These are phyloP conservation scores for Polylopha cassiicola DNA, from an alignment of 2,888 invertebrate genomes.

Conservation along the genomic window DNA sequence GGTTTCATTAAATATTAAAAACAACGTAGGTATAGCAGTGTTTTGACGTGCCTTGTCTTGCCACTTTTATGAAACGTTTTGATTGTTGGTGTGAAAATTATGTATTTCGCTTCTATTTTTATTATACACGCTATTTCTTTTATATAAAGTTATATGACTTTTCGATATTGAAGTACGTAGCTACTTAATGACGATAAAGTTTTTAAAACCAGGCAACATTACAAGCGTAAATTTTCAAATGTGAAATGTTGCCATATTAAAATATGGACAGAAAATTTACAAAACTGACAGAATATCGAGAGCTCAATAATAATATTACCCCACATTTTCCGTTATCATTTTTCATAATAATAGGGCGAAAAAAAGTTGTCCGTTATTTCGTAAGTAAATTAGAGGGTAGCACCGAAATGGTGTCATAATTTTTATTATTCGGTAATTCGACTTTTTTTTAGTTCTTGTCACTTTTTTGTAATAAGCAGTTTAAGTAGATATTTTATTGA, in stretches of 20 bases:
- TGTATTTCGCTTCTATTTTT: slow-evolving; percentile 3
- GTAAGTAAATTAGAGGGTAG: slow-evolving; percentile 34
- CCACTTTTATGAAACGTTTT: slow-evolving; percentile 24
- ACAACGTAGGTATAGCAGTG: slow-evolving; percentile 27
- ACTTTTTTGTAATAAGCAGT: slow-evolving; percentile 5
- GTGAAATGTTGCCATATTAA: no score
- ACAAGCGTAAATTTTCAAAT: no score
- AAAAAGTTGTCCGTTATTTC: slow-evolving; percentile 31
- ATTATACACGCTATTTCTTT: no score
- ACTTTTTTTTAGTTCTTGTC: slow-evolving; percentile 3
- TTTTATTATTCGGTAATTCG: slow-evolving; percentile 19
- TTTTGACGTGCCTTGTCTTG: slow-evolving; percentile 38
- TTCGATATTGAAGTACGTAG: no score
- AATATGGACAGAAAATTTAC: no score
- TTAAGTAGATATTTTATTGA: slow-evolving; percentile 10
- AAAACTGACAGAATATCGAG: no score
- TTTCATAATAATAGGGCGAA: slow-evolving; percentile 27
- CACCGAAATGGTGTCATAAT: slow-evolving; percentile 27
- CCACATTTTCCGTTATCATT: slow-evolving; percentile 12
- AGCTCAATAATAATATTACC: slow-evolving; percentile 11
- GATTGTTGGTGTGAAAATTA: slow-evolving; percentile 18
- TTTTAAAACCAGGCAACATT: no score
- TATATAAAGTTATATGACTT: no score
- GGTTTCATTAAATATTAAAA: slow-evolving; percentile 39
- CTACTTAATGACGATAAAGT: no score